Evolutionary conservation across 1,140 invertebrate species (phyloP).

Genomic region (Homarus americanus): DNA sequence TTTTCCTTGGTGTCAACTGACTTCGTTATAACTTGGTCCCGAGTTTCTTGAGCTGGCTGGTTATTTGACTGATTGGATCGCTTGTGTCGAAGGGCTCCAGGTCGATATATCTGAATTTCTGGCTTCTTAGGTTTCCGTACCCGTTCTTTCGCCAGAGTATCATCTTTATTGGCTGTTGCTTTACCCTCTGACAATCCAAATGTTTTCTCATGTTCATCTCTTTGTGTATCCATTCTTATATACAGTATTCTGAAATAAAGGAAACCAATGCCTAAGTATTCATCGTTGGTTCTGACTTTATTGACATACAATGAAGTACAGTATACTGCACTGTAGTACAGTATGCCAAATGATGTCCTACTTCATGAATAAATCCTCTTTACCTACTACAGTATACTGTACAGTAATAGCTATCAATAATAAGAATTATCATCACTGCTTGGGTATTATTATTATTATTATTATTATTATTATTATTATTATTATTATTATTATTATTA

Average conservation of each 20-base stretch:
- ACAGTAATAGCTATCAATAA: not conserved
- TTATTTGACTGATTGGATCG: constrained; percentile 1
- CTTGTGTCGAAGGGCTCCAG: constrained; percentile 38
- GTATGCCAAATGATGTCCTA: not conserved
- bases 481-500: not conserved
- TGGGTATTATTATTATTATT: no score
- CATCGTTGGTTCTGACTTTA: no score
- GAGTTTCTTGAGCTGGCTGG: not conserved
- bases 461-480: not conserved
- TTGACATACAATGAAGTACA: no score
- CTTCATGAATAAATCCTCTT: no score
- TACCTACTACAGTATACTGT: not conserved
- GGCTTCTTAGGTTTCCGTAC: constrained; percentile 50
- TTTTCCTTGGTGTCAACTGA: not conserved
- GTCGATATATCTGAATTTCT: constrained; percentile 60
- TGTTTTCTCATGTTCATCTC: not conserved
- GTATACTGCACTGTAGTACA: no score
- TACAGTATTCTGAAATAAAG: no score
- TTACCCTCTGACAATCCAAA: not conserved
- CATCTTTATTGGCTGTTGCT: not conserved
- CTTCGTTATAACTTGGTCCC: not conserved
- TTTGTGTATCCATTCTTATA: constrained; percentile 3
- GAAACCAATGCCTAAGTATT: no score
- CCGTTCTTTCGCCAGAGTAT: not conserved
- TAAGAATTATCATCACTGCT: no score